Conservation (phyloP, 2,888 invertebrate species). For the Drosophila hamatofila region DNA sequence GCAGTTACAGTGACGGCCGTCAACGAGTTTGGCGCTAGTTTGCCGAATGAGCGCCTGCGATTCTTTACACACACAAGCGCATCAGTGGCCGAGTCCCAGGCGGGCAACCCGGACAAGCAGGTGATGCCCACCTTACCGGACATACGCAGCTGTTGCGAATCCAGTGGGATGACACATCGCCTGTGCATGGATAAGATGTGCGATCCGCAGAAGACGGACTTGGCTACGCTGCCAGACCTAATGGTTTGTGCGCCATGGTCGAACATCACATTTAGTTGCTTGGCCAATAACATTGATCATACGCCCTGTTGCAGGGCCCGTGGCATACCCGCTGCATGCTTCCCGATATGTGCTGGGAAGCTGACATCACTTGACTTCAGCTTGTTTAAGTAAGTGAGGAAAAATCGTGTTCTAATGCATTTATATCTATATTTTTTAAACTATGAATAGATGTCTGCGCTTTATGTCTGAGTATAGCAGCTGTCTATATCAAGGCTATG, state of each 20-base stretch:
- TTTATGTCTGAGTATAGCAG: slow-evolving; percentile 93
- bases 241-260: slow-evolving; percentile 97
- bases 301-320: slow-evolving; percentile 91
- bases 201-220: slow-evolving; percentile 88
- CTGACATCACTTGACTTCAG: slow-evolving; percentile 92
- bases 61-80: slow-evolving; percentile 88
- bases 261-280: slow-evolving; percentile 91
- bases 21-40: slow-evolving; percentile 91
- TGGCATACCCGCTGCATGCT: slow-evolving; percentile 91
- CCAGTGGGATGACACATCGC: slow-evolving; percentile 90
- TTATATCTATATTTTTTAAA: background rate
- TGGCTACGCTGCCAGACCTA: slow-evolving; percentile 88
- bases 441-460: slow-evolving; percentile 88
- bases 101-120: slow-evolving; percentile 87
- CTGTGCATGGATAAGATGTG: slow-evolving; percentile 92
- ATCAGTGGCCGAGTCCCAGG: slow-evolving; percentile 86
- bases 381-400: slow-evolving; percentile 90
- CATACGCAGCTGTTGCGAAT: slow-evolving; percentile 90
- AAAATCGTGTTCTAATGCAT: background rate
- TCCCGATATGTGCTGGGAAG: slow-evolving; percentile 92
- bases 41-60: slow-evolving; percentile 91
- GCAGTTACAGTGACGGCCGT: slow-evolving; percentile 90
- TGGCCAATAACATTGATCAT: slow-evolving; percentile 93
- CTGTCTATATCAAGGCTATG: slow-evolving; percentile 93
- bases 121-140: slow-evolving; percentile 90